These are phyloP conservation scores for Callimorpha dominula DNA, from an alignment of 2,888 invertebrate genomes.

Conservation along the genomic window DNA sequence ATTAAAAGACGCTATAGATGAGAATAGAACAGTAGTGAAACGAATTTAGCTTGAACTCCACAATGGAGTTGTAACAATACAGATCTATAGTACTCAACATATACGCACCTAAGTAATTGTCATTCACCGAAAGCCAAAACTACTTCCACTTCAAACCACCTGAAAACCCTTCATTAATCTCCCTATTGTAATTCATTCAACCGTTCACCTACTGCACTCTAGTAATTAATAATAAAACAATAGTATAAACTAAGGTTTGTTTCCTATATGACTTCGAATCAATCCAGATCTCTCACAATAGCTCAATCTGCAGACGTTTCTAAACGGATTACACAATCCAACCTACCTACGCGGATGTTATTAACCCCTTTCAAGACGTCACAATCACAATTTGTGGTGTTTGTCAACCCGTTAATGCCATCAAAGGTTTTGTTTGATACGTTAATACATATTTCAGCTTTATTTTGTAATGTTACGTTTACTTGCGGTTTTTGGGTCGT, in stretches of 20 bases:
- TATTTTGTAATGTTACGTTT: conserved; percentile 69
- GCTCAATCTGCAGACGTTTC: conserved; percentile 81
- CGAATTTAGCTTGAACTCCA: neutral
- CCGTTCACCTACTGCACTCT: conserved; percentile 36
- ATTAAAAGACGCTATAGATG: no score
- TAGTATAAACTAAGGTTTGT: conserved; percentile 51
- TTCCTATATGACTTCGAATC: conserved; percentile 59
- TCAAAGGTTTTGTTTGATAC: conserved; percentile 57
- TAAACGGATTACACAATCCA: conserved; percentile 73
- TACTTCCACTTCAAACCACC: conserved; percentile 8
- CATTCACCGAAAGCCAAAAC: conserved; percentile 8
- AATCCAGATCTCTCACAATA: conserved; percentile 71
- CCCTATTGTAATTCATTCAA: conserved; percentile 16
- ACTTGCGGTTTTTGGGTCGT: conserved; percentile 63
- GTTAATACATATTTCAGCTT: conserved; percentile 63
- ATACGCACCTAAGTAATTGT: neutral
- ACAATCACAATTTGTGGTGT: conserved; percentile 84
- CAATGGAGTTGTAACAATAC: neutral
- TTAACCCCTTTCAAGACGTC: conserved; percentile 81
- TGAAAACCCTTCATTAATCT: conserved; percentile 29
- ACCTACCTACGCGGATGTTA: conserved; percentile 77
- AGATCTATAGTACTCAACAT: neutral
- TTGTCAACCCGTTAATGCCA: conserved; percentile 65
- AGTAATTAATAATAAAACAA: conserved; percentile 53
- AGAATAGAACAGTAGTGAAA: no score